Conservation (phyloP, 2,797 vertebrate genomes). For the Alauda arvensis region DNA sequence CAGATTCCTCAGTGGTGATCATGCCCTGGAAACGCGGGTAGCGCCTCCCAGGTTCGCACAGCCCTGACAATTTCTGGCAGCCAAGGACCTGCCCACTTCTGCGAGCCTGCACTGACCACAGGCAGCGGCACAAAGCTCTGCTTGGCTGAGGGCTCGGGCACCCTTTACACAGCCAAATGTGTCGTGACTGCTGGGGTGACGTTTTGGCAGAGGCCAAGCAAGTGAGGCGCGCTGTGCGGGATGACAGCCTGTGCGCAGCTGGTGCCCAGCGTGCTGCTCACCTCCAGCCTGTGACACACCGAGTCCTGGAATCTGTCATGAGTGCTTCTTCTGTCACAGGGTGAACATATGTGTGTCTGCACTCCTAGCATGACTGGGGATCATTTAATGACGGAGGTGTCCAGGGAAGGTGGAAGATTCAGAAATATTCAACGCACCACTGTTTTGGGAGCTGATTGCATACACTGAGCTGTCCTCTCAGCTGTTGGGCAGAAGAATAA, state of each 20-base stretch:
- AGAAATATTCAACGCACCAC: background rate
- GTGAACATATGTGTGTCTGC: background rate
- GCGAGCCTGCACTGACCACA: background rate
- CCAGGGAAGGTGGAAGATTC: background rate
- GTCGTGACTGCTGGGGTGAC: background rate
- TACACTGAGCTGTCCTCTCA: background rate
- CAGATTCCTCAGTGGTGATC: background rate
- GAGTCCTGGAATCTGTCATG: background rate
- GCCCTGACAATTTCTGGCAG: background rate
- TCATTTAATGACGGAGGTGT: background rate
- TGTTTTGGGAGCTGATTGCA: rapidly evolving
- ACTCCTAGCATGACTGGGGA: background rate
- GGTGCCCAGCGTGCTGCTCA: background rate
- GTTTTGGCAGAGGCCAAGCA: background rate
- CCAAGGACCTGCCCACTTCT: background rate
- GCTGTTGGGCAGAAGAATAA: background rate
- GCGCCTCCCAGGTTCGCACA: background rate
- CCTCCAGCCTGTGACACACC: background rate
- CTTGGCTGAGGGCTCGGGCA: background rate
- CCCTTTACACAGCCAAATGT: background rate
- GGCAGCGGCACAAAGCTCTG: background rate
- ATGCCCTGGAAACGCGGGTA: background rate
- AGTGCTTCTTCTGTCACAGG: background rate
- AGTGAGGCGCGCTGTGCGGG: background rate
- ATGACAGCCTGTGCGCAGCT: background rate